phyloP scores from a whole-genome alignment of 2,888 invertebrate species.

The Galerucella calmariensis region DNA sequence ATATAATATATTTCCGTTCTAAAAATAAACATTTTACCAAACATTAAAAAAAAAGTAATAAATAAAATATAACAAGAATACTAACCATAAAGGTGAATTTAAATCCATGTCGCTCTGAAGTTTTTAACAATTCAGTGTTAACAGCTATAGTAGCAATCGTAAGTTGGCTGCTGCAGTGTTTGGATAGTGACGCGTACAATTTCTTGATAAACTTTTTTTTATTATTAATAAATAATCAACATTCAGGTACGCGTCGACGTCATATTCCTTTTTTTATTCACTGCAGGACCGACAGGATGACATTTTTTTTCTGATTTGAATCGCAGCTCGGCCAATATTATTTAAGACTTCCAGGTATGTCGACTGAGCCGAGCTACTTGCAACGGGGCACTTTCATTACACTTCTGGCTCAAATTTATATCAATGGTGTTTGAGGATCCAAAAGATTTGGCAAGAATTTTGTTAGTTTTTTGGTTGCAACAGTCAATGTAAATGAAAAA shows the following conservation, averaged over 20 bases:
- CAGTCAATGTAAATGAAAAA: too few species aligned
- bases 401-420: slow-evolving; percentile 5
- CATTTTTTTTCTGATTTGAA: slow-evolving; percentile 51
- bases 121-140: slow-evolving; percentile 47
- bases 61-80: slow-evolving; percentile 49
- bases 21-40: not conserved
- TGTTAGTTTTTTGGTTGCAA: too few species aligned
- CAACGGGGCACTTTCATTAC: slow-evolving; percentile 4
- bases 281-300: slow-evolving; percentile 61
- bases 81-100: slow-evolving; percentile 54
- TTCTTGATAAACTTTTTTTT: slow-evolving; percentile 38
- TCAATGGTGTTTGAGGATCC: too few species aligned
- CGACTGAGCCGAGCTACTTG: slow-evolving; percentile 42
- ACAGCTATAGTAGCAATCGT: slow-evolving; percentile 57
- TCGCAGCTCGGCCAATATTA: slow-evolving; percentile 48
- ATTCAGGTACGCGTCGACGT: slow-evolving; percentile 34
- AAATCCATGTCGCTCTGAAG: slow-evolving; percentile 48
- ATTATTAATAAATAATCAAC: slow-evolving; percentile 19
- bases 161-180: slow-evolving; percentile 58
- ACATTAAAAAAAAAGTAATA: slow-evolving; percentile 20
- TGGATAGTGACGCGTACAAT: slow-evolving; percentile 43
- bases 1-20: too few species aligned
- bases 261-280: slow-evolving; percentile 41
- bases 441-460: too few species aligned
- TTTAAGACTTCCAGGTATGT: slow-evolving; percentile 5